These are phyloP conservation scores for Halesus radiatus DNA, from an alignment of 1,140 invertebrate species.

Conservation along the genomic window DNA sequence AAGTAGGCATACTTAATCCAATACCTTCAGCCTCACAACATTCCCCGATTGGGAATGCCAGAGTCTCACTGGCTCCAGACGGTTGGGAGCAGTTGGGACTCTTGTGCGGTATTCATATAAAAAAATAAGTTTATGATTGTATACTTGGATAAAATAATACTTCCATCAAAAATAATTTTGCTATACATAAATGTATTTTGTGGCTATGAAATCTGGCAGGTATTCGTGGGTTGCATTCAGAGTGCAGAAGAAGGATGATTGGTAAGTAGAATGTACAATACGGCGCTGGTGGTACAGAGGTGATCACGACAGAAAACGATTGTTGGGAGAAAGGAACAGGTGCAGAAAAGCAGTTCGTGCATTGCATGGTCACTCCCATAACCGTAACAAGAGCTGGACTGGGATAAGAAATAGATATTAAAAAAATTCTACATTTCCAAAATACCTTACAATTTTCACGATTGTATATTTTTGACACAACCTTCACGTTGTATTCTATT, in stretches of 20 bases:
- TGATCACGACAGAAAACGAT: conserved; percentile 8
- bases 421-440: not conserved
- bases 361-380: conserved; percentile 17
- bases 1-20: too few relatives aligned
- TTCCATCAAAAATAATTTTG: too few relatives aligned
- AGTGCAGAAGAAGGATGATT: not conserved
- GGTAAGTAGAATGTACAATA: not conserved
- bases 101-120: too few relatives aligned
- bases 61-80: too few relatives aligned
- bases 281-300: not conserved
- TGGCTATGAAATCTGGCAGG: not conserved
- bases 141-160: too few relatives aligned
- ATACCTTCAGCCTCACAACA: too few relatives aligned
- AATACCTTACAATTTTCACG: not conserved
- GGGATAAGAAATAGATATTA: not conserved
- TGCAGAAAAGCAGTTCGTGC: conserved; percentile 26
- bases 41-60: too few relatives aligned
- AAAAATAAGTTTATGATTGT: too few relatives aligned
- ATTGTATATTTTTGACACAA: not conserved
- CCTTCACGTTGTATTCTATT: not conserved
- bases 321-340: conserved; percentile 26
- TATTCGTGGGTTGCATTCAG: not conserved
- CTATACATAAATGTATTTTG: too few relatives aligned
- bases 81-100: too few relatives aligned
- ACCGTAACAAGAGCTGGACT: not conserved